These are phyloP conservation scores for Eutrigla gurnardus DNA, from an alignment of 2,797 vertebrate species.

Conservation along the genomic window DNA sequence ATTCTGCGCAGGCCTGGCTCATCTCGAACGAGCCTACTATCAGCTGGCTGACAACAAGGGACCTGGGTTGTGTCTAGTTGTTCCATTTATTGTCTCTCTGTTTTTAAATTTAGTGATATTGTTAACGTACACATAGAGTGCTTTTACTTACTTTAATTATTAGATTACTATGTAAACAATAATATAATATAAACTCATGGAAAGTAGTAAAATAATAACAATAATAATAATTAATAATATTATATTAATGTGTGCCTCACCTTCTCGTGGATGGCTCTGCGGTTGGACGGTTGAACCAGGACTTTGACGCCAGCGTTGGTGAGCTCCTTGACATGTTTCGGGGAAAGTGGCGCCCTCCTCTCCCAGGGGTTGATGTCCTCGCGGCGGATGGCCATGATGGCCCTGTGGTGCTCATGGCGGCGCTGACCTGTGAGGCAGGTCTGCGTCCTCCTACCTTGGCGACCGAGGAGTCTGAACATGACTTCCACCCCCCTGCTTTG, in stretches of 20 bases:
- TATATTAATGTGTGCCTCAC: constrained; percentile 53
- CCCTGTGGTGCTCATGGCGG: constrained; percentile 78
- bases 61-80: too few relatives aligned
- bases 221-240: too few relatives aligned
- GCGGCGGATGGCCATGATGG: constrained; percentile 91
- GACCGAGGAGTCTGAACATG: constrained; percentile 87
- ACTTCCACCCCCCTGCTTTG: constrained; percentile 69
- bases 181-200: too few relatives aligned
- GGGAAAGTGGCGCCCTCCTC: constrained; percentile 94
- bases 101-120: too few relatives aligned
- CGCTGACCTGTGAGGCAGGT: constrained; percentile 57
- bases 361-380: constrained; percentile 97
- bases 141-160: too few relatives aligned
- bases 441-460: constrained; percentile 58
- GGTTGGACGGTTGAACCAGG: constrained; percentile 94
- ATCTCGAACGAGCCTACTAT: too few relatives aligned
- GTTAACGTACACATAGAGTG: too few relatives aligned
- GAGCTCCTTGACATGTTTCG: constrained; percentile 91
- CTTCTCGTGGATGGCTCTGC: constrained; percentile 95
- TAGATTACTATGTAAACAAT: too few relatives aligned
- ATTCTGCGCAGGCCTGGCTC: too few relatives aligned
- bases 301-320: constrained; percentile 94
- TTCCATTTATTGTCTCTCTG: too few relatives aligned
- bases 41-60: too few relatives aligned
- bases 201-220: too few relatives aligned